phyloP scores from a whole-genome alignment of 2,113 vertebrate species.

The Penelope pileata region DNA sequence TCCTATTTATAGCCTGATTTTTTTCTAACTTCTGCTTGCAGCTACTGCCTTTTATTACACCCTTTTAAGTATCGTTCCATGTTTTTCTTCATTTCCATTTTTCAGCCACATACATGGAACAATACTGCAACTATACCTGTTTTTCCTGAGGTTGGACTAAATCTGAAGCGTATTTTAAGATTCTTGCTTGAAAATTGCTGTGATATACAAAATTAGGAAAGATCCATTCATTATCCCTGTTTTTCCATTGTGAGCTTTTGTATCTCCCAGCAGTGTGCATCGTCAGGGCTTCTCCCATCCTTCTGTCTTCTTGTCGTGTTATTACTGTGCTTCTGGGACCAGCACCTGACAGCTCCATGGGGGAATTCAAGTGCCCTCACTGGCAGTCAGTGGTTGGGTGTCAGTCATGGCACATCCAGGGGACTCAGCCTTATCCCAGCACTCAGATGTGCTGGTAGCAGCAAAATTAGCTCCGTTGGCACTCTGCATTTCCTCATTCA shows the following conservation, averaged over 20 bases:
- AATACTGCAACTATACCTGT: not conserved
- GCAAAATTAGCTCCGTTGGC: accelerated
- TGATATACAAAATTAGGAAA: not conserved
- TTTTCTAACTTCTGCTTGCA: constrained; percentile 6
- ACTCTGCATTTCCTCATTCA: not conserved
- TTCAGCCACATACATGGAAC: not conserved
- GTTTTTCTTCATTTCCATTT: not conserved
- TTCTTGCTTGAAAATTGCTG: not conserved
- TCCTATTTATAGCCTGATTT: constrained; percentile 52
- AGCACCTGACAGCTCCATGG: not conserved
- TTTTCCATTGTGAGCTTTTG: not conserved
- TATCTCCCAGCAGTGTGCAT: not conserved
- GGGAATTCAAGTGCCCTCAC: not conserved
- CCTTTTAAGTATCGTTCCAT: not conserved
- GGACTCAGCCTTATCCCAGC: not conserved
- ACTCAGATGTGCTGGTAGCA: not conserved
- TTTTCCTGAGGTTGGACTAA: not conserved
- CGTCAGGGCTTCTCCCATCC: not conserved
- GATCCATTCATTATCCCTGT: not conserved
- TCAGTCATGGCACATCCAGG: not conserved
- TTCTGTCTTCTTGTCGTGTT: constrained; percentile 3
- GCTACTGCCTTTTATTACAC: not conserved
- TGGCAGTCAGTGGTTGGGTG: not conserved
- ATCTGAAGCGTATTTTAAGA: not conserved
- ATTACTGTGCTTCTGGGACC: not conserved